Evolutionary conservation across 2,888 invertebrate species (phyloP).

Genomic region (Chymomyza caudatula): DNA sequence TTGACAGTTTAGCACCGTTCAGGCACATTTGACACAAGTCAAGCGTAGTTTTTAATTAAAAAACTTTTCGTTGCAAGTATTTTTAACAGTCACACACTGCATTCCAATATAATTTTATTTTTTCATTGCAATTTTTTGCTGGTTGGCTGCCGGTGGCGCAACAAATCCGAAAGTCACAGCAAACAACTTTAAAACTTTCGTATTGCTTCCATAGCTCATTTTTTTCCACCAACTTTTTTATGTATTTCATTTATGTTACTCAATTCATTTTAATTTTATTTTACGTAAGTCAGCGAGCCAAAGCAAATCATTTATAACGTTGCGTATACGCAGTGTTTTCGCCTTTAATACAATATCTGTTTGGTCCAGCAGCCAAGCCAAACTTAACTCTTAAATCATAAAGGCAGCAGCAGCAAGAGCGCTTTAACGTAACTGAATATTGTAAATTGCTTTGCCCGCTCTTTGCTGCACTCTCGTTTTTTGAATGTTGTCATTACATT

Average conservation of each 20-base stretch:
- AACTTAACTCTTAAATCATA: no score
- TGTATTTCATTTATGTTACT: neutral
- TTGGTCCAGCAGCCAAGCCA: no score
- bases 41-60: constrained; percentile 68
- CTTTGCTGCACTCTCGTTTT: no score
- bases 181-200: neutral
- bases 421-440: no score
- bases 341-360: constrained; percentile 50
- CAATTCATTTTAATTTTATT: constrained; percentile 14
- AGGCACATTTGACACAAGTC: constrained; percentile 58
- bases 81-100: constrained; percentile 34
- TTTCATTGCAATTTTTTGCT: constrained; percentile 9
- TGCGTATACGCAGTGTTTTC: constrained; percentile 43
- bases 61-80: constrained; percentile 69
- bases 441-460: no score
- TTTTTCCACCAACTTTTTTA: neutral
- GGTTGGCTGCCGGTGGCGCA: constrained; percentile 11
- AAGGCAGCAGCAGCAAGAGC: no score
- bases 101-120: constrained; percentile 44
- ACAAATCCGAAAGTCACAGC: neutral
- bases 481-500: no score
- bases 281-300: neutral
- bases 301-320: constrained; percentile 30
- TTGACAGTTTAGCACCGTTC: constrained; percentile 21
- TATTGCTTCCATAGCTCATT: constrained; percentile 16